Base-by-base conservation (phyloP, 2,888 invertebrate species). In the Rhagophthalmus giganteus region DNA sequence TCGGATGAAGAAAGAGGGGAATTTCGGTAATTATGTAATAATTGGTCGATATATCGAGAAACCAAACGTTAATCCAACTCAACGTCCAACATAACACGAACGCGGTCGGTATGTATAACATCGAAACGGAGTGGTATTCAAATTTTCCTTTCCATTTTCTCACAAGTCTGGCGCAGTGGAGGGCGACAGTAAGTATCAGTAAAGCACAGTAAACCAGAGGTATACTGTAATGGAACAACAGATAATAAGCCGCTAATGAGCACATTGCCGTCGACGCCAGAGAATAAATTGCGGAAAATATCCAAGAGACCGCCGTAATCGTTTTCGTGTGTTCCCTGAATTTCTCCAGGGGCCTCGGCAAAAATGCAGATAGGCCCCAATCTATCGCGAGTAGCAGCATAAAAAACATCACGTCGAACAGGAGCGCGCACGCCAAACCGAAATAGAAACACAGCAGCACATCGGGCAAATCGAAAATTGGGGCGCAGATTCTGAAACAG, bases 291-390 rank as follows among this genome's bases (percentile, higher is more conserved):
- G 26, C 38, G 5, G 42, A 30, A 10, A 48, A 9, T 15, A 39
- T 12, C 53, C 53, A 53, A 11, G 24, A 9, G 3, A 26, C 34
- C 1, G 48, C 48, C 5, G 37, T 38, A 9, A 53, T 48, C 16
- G 13, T n/a, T 31, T 27, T 48, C 3, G 47, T 48, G 12, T 34
- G 16, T 11, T 47, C 37, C 9, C 40, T 25, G 12, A 47, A 53
- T 25, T 45, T 47, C 3, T 47, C 38, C 11, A 42, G 2, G 3
- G 39, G 40, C 13, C 38, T 27, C 10, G 53, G 53, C 15, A 48
- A 39, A 30, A 42, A 53, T 12, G 53, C 26, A 7, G 38, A 41
- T 5, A 48, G 34, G 12, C 53, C 47, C 53, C 53, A 53, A 34
- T 53, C 48, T 2, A 44, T 11, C 5, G 48, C 25, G 8, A 53